These are phyloP conservation scores for Motacilla alba DNA, from an alignment of 2,113 vertebrate species.

Conservation along the genomic window DNA sequence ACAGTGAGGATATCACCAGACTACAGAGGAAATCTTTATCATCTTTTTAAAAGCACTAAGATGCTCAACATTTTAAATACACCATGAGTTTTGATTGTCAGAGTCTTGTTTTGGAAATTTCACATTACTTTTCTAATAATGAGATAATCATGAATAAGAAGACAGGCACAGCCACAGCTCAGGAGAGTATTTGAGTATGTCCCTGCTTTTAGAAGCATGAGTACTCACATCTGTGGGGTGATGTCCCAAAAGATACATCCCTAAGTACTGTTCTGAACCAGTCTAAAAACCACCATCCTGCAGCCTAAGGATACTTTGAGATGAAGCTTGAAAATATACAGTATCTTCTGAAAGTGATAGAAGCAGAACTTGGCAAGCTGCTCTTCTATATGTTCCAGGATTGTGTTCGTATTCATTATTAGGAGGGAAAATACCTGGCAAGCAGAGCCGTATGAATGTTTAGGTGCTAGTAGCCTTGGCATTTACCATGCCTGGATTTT, in stretches of 20 bases:
- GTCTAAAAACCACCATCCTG: background rate
- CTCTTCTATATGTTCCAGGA: background rate
- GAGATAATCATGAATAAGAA: background rate
- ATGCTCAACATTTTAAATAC: background rate
- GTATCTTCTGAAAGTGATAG: background rate
- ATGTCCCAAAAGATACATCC: background rate
- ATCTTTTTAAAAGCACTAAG: background rate
- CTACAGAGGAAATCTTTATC: background rate
- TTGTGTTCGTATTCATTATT: background rate
- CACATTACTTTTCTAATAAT: background rate
- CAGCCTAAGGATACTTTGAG: background rate
- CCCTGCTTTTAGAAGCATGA: background rate
- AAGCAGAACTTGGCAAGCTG: background rate
- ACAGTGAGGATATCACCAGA: background rate
- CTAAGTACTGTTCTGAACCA: background rate
- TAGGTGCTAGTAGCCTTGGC: background rate
- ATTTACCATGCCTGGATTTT: background rate
- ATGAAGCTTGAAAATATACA: background rate
- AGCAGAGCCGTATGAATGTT: background rate
- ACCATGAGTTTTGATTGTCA: background rate
- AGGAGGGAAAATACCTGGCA: background rate
- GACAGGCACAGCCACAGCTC: background rate
- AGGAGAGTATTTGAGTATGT: background rate
- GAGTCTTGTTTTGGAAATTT: background rate
- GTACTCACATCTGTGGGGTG: background rate